Evolutionary conservation across 2,888 invertebrate genomes (phyloP).

Genomic region (Harpalus rufipes): DNA sequence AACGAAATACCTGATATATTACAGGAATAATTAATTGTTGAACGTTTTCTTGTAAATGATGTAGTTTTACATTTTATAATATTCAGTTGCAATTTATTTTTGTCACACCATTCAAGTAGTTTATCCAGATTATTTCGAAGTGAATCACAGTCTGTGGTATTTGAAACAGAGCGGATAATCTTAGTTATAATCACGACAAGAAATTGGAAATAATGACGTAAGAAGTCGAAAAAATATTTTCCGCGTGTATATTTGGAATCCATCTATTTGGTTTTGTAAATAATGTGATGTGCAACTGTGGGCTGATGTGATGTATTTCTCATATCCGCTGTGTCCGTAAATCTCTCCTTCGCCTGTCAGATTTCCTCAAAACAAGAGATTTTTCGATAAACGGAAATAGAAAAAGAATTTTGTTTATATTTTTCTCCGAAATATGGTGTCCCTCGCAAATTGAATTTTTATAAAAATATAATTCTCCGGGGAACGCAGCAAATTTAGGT

Average conservation of each 20-base stretch:
- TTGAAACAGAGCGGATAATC: no score
- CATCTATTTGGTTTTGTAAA: slow-evolving; percentile 25
- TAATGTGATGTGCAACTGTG: slow-evolving; percentile 27
- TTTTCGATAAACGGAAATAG: slow-evolving; percentile 47
- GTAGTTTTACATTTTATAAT: no score
- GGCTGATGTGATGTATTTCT: slow-evolving; percentile 22
- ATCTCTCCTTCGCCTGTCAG: slow-evolving; percentile 55
- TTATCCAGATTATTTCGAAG: no score
- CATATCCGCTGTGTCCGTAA: slow-evolving; percentile 43
- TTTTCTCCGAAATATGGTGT: slow-evolving; percentile 37
- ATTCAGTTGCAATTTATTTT: no score
- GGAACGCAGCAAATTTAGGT: no score
- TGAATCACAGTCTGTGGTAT: no score
- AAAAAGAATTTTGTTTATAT: slow-evolving; percentile 41
- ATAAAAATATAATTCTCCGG: background rate
- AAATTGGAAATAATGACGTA: no score
- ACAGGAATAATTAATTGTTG: no score
- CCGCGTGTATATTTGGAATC: slow-evolving; percentile 7
- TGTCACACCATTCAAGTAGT: no score
- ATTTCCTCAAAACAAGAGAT: slow-evolving; percentile 53
- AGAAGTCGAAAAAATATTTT: slow-evolving; percentile 4
- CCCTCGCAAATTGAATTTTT: slow-evolving; percentile 29
- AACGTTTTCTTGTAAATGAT: no score
- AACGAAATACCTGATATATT: no score
- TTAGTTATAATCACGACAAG: no score